Conservation (phyloP, 2,113 vertebrate genomes). For the Spea multiplicata region DNA sequence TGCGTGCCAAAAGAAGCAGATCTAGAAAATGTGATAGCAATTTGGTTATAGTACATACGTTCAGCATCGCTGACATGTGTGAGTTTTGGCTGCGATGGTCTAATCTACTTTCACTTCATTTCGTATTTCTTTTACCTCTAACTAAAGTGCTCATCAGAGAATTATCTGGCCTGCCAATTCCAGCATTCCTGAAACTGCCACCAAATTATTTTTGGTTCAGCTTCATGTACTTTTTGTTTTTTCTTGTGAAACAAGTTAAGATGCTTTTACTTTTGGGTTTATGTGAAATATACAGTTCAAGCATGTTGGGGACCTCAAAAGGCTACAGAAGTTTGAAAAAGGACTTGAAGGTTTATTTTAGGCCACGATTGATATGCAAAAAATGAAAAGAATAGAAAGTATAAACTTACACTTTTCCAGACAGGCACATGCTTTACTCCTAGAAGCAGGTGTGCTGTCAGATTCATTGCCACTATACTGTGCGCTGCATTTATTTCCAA, state of each 20-base stretch:
- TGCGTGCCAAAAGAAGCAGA: not conserved
- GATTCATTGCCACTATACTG: not conserved
- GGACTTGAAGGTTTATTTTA: not conserved
- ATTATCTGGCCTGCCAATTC: slow-evolving; percentile 1
- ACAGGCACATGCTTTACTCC: not conserved
- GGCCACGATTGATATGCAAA: not conserved
- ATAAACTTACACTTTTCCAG: slow-evolving; percentile 5
- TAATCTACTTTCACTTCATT: slow-evolving; percentile 21
- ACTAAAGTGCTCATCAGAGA: slow-evolving; percentile 29
- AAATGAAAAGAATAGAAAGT: slow-evolving; percentile 13
- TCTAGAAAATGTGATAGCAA: not conserved
- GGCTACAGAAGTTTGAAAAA: not conserved
- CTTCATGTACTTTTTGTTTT: not conserved
- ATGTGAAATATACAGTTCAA: not conserved
- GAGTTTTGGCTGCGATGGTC: slow-evolving; percentile 5
- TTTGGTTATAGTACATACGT: not conserved
- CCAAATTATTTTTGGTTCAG: slow-evolving; percentile 13
- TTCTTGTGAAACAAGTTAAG: not conserved
- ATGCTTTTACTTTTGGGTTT: not conserved
- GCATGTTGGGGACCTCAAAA: not conserved
- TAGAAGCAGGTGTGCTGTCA: slow-evolving; percentile 17
- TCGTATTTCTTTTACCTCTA: slow-evolving; percentile 17
- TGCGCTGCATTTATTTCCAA: slow-evolving; percentile 1
- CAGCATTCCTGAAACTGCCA: slow-evolving; percentile 20
- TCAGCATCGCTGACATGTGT: not conserved